Conservation (phyloP, 92 coral and sea anemone genomes). For the Porites cylindrica region DNA sequence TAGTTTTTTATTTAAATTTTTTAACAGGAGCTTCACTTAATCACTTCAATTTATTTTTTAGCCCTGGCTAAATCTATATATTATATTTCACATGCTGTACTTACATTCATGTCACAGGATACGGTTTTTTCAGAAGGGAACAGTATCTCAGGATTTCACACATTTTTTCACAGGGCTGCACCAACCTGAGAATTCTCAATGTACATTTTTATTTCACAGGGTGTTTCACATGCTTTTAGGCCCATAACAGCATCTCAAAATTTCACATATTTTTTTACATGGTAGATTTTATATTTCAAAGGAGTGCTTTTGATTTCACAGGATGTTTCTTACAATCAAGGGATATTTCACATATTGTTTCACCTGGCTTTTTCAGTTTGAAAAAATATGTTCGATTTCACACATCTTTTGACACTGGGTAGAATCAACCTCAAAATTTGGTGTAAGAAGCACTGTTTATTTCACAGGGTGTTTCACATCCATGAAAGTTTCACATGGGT, state of each 20-base stretch:
- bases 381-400: no score
- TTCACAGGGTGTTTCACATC: conserved; percentile 12
- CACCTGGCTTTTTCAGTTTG: not conserved
- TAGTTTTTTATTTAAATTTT: no score
- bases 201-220: no score
- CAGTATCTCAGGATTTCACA: not conserved
- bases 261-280: not conserved
- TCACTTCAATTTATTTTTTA: no score
- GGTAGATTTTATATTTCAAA: no score
- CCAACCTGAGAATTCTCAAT: no score
- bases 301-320: conserved; percentile 14
- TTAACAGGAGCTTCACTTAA: no score
- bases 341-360: not conserved
- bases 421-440: not conserved
- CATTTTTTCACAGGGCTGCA: not conserved
- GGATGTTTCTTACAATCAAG: conserved; percentile 3
- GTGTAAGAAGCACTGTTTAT: not conserved
- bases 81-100: not conserved
- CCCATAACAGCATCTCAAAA: not conserved
- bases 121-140: not conserved
- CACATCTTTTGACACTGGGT: not conserved
- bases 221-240: conserved; percentile 11
- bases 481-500: not conserved
- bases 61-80: no score
- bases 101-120: not conserved